phyloP scores from a whole-genome alignment of 2,888 invertebrate species.

The Campoletis raptor region DNA sequence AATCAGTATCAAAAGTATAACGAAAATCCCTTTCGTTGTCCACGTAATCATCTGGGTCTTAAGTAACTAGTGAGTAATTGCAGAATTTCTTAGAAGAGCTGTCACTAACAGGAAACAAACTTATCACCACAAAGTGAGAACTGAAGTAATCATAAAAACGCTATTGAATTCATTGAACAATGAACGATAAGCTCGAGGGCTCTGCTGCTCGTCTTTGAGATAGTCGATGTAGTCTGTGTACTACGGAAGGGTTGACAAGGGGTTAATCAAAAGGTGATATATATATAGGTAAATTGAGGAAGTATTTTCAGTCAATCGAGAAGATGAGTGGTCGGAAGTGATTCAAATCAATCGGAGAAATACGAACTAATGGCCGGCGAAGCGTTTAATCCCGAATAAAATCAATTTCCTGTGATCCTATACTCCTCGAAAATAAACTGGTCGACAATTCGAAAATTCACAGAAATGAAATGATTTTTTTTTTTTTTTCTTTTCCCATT shows the following conservation, averaged over 20 bases:
- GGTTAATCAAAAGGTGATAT: background rate
- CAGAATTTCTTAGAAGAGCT: background rate
- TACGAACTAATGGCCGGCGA: conserved; percentile 8
- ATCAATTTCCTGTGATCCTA: background rate
- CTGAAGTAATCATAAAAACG: background rate
- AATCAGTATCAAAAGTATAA: no score
- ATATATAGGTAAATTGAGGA: background rate
- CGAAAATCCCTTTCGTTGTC: background rate
- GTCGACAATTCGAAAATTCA: background rate
- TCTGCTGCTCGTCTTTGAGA: conserved; percentile 19
- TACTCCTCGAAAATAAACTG: background rate
- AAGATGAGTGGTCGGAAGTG: conserved; percentile 7
- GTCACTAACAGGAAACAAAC: background rate
- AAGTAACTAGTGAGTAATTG: background rate
- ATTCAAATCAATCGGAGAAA: conserved; percentile 20
- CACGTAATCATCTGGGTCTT: no score
- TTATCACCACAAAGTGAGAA: background rate
- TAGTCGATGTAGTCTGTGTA: background rate
- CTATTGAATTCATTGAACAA: background rate
- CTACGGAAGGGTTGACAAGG: background rate
- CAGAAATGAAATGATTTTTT: no score
- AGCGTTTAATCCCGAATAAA: background rate
- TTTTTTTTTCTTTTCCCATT: background rate
- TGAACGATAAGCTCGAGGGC: conserved; percentile 2
- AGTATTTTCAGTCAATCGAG: conserved; percentile 2